These are phyloP conservation scores for Pachydiplax longipennis DNA, from an alignment of 2,888 invertebrate genomes.

Conservation along the genomic window DNA sequence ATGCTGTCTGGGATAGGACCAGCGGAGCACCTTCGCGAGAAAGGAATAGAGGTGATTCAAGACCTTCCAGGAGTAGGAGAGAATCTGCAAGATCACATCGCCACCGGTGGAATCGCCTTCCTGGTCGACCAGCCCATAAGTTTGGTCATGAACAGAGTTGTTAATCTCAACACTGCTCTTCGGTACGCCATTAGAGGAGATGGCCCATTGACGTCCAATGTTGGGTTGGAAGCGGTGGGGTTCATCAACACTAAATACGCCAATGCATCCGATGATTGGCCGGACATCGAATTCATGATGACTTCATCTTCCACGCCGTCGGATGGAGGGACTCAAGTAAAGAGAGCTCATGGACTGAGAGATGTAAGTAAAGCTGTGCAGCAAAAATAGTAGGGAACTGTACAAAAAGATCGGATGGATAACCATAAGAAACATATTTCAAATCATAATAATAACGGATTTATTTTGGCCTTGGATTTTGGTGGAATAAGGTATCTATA, in stretches of 20 bases:
- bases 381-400: too few relatives aligned
- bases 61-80: slow-evolving; percentile 84
- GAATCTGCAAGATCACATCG: slow-evolving; percentile 90
- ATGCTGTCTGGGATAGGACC: slow-evolving; percentile 92
- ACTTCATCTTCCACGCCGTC: slow-evolving; percentile 82
- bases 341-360: slow-evolving; percentile 80
- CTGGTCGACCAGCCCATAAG: slow-evolving; percentile 81
- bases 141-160: slow-evolving; percentile 79
- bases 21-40: slow-evolving; percentile 72
- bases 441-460: too few relatives aligned
- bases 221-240: slow-evolving; percentile 86
- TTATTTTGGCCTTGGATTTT: too few relatives aligned
- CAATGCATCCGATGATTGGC: slow-evolving; percentile 86
- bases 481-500: too few relatives aligned
- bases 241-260: slow-evolving; percentile 90
- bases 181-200: slow-evolving; percentile 86
- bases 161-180: slow-evolving; percentile 79
- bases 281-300: slow-evolving; percentile 91
- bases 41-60: slow-evolving; percentile 75
- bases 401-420: too few relatives aligned
- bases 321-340: slow-evolving; percentile 77
- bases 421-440: too few relatives aligned
- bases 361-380: slow-evolving; percentile 61
- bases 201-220: slow-evolving; percentile 85
- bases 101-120: slow-evolving; percentile 84